A percentile compares a stretch with the other conserved stretches of the same genome.
These are phyloP conservation scores for Chionoecetes opilio DNA, from an alignment of 1,140 invertebrate genomes.

Conservation along the genomic window DNA sequence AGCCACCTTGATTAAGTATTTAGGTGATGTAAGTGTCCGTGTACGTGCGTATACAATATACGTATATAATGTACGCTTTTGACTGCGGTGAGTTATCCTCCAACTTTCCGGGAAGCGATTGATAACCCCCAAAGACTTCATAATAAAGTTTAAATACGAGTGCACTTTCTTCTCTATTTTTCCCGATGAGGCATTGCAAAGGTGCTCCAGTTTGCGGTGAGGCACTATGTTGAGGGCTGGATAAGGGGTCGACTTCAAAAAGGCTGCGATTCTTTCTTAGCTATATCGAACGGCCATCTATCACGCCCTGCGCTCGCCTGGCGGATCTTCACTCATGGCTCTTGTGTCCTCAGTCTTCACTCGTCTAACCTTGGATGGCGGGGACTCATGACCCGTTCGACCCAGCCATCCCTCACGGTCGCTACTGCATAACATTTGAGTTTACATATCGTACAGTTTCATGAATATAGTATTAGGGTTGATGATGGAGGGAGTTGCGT, in stretches of 20 bases:
- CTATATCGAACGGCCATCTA: not conserved
- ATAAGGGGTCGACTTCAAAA: not conserved
- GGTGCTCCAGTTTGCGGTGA: not conserved
- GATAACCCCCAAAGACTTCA: not conserved
- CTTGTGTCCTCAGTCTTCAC: not conserved
- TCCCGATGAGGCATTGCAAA: conserved; percentile 3
- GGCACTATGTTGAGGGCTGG: not conserved
- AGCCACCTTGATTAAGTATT: conserved; percentile 8
- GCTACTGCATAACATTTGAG: conserved; percentile 58
- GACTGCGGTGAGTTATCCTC: not conserved
- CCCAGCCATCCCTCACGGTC: not conserved
- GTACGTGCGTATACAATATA: not conserved
- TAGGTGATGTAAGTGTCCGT: not conserved
- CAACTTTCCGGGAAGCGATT: not conserved
- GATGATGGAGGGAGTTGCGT: conserved; percentile 63
- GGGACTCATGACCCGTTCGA: not conserved
- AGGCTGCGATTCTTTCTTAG: conserved; percentile 4
- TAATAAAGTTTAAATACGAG: conserved; percentile 9
- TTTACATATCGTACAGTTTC: conserved; percentile 76
- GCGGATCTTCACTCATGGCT: not conserved
- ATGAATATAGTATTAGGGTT: conserved; percentile 77
- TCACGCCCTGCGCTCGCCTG: not conserved
- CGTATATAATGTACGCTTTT: not conserved
- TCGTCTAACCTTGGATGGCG: not conserved
- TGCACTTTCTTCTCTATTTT: not conserved